phyloP scores from a whole-genome alignment of 1,140 invertebrate genomes.

The Bombus consobrinus region DNA sequence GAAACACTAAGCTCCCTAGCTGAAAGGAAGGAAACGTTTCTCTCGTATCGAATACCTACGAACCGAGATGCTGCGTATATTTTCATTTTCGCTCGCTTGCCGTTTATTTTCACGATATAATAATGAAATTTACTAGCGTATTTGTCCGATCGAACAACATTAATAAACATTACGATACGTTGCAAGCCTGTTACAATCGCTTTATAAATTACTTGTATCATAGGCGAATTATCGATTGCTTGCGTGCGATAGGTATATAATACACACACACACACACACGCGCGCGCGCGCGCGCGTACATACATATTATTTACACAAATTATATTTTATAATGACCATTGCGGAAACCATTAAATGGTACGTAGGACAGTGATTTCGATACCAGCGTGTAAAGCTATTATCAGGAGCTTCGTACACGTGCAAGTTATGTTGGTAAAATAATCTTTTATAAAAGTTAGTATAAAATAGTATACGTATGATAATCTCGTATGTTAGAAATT shows the following conservation, averaged over 20 bases:
- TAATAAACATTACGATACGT: background rate
- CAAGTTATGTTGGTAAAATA: too few species aligned
- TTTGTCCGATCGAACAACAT: background rate
- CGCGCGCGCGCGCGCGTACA: too few species aligned
- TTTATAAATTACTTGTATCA: background rate
- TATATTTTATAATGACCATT: background rate
- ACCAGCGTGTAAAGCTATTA: background rate
- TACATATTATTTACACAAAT: too few species aligned
- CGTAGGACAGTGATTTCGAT: background rate
- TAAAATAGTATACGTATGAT: background rate
- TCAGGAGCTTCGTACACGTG: background rate
- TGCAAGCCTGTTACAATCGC: background rate
- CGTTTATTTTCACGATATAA: too few species aligned
- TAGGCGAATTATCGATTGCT: background rate
- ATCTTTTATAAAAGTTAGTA: background rate
- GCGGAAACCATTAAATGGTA: background rate
- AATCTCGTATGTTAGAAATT: too few species aligned
- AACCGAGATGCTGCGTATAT: background rate
- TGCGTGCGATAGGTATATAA: background rate
- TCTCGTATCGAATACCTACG: background rate
- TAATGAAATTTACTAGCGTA: background rate
- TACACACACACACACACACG: too few species aligned
- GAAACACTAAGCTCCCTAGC: background rate
- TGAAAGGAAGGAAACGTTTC: slow-evolving; percentile 35
- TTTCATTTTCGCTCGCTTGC: background rate